These are phyloP conservation scores for Murina feae DNA, from an alignment of 2,113 vertebrate species.

Conservation along the genomic window DNA sequence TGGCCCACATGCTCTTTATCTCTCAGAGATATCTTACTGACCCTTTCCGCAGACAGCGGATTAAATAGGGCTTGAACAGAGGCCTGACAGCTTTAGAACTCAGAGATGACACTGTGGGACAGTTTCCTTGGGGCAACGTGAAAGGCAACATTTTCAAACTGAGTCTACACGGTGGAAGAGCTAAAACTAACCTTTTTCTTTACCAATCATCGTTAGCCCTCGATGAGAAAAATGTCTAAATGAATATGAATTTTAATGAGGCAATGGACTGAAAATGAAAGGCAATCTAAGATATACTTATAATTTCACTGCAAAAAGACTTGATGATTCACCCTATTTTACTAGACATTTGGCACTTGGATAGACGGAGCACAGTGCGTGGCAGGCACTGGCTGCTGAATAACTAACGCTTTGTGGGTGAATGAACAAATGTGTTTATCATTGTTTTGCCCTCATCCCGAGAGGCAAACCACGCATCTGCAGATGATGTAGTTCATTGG, in stretches of 20 bases:
- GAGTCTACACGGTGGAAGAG: neutral
- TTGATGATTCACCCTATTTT: neutral
- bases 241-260: conserved; percentile 27
- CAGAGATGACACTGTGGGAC: neutral
- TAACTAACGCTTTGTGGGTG: neutral
- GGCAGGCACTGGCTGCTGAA: neutral
- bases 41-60: neutral
- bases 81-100: neutral
- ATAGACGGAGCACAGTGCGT: neutral
- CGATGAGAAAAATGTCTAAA: conserved; percentile 22
- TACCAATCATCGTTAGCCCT: neutral
- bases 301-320: neutral
- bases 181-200: conserved; percentile 24
- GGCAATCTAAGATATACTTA: neutral
- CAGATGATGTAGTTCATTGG: neutral
- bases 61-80: neutral
- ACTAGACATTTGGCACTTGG: neutral
- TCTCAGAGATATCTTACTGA: neutral
- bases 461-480: neutral
- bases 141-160: conserved; percentile 36
- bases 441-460: neutral
- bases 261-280: conserved; percentile 9
- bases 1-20: neutral
- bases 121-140: neutral
- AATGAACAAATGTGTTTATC: neutral